A percentile compares a stretch with the other conserved stretches of the same genome.
These are phyloP conservation scores for Rhinopomastus cyanomelas DNA, from an alignment of 2,113 vertebrate species.

Conservation along the genomic window DNA sequence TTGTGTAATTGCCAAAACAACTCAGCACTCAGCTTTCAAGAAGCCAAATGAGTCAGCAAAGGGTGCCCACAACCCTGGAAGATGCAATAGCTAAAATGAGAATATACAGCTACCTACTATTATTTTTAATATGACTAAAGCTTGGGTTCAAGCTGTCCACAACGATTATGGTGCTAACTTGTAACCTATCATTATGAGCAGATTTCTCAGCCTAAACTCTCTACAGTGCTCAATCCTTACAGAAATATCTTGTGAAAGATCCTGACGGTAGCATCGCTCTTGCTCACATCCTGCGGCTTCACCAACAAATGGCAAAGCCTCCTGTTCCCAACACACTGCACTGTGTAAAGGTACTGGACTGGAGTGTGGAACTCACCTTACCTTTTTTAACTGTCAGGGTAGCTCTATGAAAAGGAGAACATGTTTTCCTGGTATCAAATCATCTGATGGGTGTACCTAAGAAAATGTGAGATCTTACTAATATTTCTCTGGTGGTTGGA, in stretches of 20 bases:
- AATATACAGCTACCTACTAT: not conserved
- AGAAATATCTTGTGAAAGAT: not conserved
- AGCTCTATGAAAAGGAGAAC: not conserved
- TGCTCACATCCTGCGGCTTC: not conserved
- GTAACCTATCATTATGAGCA: not conserved
- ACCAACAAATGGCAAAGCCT: not conserved
- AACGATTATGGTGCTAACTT: not conserved
- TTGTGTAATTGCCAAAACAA: not conserved
- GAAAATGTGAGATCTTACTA: not conserved
- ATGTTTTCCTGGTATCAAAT: not conserved
- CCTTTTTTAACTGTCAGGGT: not conserved
- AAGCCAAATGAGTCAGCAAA: not conserved
- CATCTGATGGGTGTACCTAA: not conserved
- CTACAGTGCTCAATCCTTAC: not conserved
- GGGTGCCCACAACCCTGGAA: not conserved
- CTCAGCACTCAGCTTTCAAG: not conserved
- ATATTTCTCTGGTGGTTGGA: not conserved
- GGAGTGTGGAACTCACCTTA: not conserved
- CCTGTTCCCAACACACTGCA: rapidly evolving
- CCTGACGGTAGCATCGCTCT: not conserved
- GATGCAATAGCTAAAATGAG: not conserved
- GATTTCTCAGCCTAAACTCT: not conserved
- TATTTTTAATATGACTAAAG: conserved; percentile 15
- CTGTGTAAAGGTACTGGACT: not conserved
- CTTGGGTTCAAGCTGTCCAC: not conserved